These are phyloP conservation scores for Neuroterus valhalla DNA, from an alignment of 1,140 invertebrate species.

Conservation along the genomic window DNA sequence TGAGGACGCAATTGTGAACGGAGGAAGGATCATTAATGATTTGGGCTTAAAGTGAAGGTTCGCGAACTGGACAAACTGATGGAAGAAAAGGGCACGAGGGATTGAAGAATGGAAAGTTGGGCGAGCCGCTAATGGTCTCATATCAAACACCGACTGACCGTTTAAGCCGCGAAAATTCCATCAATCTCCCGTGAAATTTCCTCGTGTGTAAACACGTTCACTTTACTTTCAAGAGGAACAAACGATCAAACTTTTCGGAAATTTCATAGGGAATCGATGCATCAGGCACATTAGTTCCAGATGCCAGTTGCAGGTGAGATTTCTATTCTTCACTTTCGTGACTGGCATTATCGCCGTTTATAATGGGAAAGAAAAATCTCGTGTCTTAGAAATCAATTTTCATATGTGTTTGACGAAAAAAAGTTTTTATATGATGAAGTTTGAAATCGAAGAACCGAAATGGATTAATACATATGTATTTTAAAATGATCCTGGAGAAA, in stretches of 20 bases:
- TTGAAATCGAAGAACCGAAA: no score
- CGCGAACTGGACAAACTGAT: constrained; percentile 23
- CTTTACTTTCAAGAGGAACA: constrained; percentile 51
- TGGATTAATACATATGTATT: no score
- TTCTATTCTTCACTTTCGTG: constrained; percentile 10
- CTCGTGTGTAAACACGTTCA: constrained; percentile 65
- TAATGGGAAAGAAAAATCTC: no score
- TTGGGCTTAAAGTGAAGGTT: constrained; percentile 42
- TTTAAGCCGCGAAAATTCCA: constrained; percentile 63
- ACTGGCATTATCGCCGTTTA: no score
- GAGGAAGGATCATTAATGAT: constrained; percentile 55
- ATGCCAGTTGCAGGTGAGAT: constrained; percentile 54
- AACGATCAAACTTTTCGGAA: constrained; percentile 52
- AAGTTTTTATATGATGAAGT: neutral
- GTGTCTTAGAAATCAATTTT: no score
- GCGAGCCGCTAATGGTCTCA: constrained; percentile 67
- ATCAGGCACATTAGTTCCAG: constrained; percentile 45
- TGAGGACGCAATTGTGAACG: constrained; percentile 39
- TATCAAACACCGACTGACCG: constrained; percentile 64
- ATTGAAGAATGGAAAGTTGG: constrained; percentile 51
- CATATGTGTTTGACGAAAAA: no score
- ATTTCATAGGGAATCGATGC: constrained; percentile 50
- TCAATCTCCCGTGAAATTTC: constrained; percentile 67
- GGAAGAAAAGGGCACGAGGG: constrained; percentile 37
- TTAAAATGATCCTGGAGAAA: no score